These are phyloP conservation scores for Drosophila picticornis DNA, from an alignment of 2,888 invertebrate species.

Conservation along the genomic window DNA sequence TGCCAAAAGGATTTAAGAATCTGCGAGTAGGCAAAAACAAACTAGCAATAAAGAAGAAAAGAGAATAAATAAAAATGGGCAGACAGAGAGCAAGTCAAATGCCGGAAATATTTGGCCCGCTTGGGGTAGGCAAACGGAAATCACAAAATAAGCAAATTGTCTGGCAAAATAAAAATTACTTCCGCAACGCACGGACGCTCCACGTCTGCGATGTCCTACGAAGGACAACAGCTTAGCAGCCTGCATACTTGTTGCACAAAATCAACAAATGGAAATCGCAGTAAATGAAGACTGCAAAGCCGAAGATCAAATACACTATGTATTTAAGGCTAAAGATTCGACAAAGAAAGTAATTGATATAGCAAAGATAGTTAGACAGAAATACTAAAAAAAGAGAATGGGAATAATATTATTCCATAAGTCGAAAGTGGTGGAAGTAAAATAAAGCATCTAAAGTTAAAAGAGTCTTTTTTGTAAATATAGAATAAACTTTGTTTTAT, in stretches of 20 bases:
- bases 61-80: constrained; percentile 8
- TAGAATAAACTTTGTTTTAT: neutral
- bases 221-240: constrained; percentile 26
- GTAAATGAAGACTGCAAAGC: neutral
- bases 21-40: constrained; percentile 1
- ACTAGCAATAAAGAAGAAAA: constrained; percentile 3
- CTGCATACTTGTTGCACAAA: constrained; percentile 55
- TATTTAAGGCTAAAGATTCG: neutral
- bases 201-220: constrained; percentile 42
- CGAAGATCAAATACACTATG: constrained; percentile 14
- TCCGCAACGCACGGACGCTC: constrained; percentile 80
- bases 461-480: neutral
- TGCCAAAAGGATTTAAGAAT: constrained; percentile 48
- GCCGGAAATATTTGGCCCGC: constrained; percentile 80
- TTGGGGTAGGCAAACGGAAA: constrained; percentile 79
- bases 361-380: neutral
- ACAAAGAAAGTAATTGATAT: neutral
- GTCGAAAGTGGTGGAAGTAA: neutral
- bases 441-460: neutral
- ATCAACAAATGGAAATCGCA: constrained; percentile 9
- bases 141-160: constrained; percentile 85
- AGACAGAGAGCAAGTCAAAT: constrained; percentile 55
- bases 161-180: constrained; percentile 85
- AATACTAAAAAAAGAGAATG: neutral
- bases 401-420: neutral